Evolutionary conservation across 1,140 invertebrate genomes (phyloP), one percentile per base, ranked within the genome.

Genomic region (Orchestia grillus): DNA sequence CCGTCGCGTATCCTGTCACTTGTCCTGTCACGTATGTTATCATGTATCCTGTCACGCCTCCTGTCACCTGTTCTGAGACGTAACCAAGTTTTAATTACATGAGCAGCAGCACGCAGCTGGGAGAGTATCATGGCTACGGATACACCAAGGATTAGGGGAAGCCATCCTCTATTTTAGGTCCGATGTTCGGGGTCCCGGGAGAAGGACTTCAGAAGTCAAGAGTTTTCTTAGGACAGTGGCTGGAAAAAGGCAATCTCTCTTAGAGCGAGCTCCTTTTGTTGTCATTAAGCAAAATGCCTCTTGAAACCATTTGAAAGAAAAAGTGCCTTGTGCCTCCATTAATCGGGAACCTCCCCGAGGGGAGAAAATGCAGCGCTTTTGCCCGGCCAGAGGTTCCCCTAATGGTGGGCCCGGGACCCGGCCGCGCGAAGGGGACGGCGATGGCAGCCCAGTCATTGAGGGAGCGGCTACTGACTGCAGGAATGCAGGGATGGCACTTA

Each of bases 271-370:
- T 77, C 62, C 62, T 77, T 77, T 77, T 77, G 62, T 77, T 77
- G 62, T 36, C 62, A 77, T 77, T 77, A 77, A 77, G 62, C 62
- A 77, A 77, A 77, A 77, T 77, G 62, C 62, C 62, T 77, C 62
- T 77, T 77, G 62, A 77, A 77, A 77, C 62, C 62, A 77, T 77
- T 77, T 77, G 62, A 77, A 77, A 77, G 62, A 77, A 77, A 77
- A 77, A 77, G 62, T 77, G 62, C 62, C 62, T 77, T 77, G 62
- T 77, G 62, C 62, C 62, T 77, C 62, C 62, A 77, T 77, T 77
- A 77, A 77, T 77, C 62, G 62, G 62, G 62, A 28, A 77, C 62
- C 62, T 77, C 62, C 62, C 62, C 1, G 62, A 77, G 62, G 62
- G 62, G 62, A 77, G 62, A 77, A 77, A 77, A 77, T 77, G 62